Evolutionary conservation across 1,140 invertebrate species (phyloP), one percentile per base, ranked within the genome.

Genomic region (Ooceraea biroi): DNA sequence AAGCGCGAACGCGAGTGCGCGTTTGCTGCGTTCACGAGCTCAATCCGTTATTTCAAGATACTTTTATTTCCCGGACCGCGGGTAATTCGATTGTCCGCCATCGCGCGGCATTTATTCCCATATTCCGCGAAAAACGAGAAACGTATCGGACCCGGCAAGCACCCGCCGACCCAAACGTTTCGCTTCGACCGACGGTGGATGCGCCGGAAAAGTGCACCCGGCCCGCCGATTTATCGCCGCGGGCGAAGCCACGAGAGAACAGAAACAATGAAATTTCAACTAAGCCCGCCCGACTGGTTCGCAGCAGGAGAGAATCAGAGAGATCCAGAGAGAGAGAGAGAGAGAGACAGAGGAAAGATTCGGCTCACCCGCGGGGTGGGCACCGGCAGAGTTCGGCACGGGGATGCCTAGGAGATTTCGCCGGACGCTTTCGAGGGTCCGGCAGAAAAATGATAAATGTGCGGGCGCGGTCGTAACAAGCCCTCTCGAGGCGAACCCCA

Each of bases 401-500:
- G 87, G n/a, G n/a, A 86, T 84, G 82, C 65, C 76, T 77, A 61
- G 69, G 83, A 88, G 85, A 76, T 83, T 72, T 82, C 71, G 80
- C 86, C 69, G n/a, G n/a, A n/a, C 84, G 41, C 71, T 65, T 83
- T 74, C 85, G 85, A 90, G 88, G 68, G 65, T 85, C 85, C 76
- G 57, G 85, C 73, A 85, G 88, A 90, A 91, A 92, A 91, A 93
- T 92, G 92, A 92, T 92, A 92, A 92, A 93, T 91, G 91, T 89
- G 89, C 85, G 88, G 89, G 90, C 88, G 89, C 87, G 90, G 85
- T 85, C 91, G 90, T 92, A 92, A 92, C 90, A 92, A 92, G 92
- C 87, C 87, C 89, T 92, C 89, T 92, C 88, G 89, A 92, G 91
- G 89, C 89, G 69, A 92, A 91, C 89, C 89, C 91, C 87, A 92